Base-by-base conservation (phyloP, 2,113 vertebrate species). In the Aegithalos caudatus region DNA sequence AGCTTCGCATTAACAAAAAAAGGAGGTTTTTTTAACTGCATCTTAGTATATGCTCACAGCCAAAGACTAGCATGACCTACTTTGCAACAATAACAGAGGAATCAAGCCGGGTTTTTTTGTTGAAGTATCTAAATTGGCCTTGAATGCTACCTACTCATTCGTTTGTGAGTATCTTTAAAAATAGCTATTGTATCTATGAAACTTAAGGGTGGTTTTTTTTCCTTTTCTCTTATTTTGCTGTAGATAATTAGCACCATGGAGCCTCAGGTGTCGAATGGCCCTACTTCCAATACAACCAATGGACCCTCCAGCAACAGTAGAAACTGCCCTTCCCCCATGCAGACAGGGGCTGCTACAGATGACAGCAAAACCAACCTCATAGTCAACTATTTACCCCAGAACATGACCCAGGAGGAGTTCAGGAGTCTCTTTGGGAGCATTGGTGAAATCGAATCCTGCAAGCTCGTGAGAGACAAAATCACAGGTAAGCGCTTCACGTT, bases 361-460 rank as follows among this genome's bases (percentile, higher is more conserved):
- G 99, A 99, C 99, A 99, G 99, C 99, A 99, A 99, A 99, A 99
- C 99, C 97, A 99, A 99, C 98, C 99, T 99, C 98, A 99, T 99
- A 85, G 99, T 99, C 98, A 99, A 99, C 99, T 99, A 99, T 98
- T 98, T 99, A 98, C 99, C 99, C 96, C 99, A 99, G 98, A 99
- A 99, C 96, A 99, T 99, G 99, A 99, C 99, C 97, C 99, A 99
- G 98, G 99, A 99, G 96, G 99, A 99, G 98, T 99, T 99, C 98
- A 99, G 99, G 96, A 99, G 99, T 98, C 99, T 99, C 93, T 99
- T 99, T 16, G 99, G 99, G 85, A 99, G 99, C 99, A 99, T 99
- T 92, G 99, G 99, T 57, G 99, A 99, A 98, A 99, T 99, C 1
- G 99, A 99, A 97, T 99, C 99, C 97, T 99, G 99, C 99, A 99